Conservation (phyloP, 2,113 vertebrate genomes). For the Dunckerocampus dactyliophorus region DNA sequence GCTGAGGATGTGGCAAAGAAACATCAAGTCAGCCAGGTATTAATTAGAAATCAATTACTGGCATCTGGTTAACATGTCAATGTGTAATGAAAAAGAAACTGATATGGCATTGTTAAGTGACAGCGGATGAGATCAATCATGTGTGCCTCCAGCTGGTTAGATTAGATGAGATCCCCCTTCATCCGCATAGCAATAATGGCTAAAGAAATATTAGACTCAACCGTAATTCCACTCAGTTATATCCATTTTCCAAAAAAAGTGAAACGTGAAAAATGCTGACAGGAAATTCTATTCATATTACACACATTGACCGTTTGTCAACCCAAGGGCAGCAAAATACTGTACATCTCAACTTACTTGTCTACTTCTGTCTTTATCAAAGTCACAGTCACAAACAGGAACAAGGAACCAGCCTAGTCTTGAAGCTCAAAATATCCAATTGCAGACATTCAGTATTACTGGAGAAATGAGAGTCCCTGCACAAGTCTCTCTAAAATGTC, state of each 20-base stretch:
- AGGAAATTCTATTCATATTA: neutral
- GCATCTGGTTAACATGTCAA: neutral
- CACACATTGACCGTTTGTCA: neutral
- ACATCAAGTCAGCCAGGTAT: neutral
- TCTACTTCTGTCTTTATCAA: conserved; percentile 24
- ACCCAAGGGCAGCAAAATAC: conserved; percentile 1
- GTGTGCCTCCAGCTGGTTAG: conserved; percentile 2
- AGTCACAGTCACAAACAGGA: conserved; percentile 12
- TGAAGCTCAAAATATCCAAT: conserved; percentile 26
- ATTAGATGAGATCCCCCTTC: conserved; percentile 13
- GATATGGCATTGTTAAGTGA: conserved; percentile 27
- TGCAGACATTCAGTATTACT: conserved; percentile 17
- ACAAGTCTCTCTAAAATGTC: conserved; percentile 15
- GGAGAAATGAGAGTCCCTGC: conserved; percentile 17
- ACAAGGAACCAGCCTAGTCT: conserved; percentile 33
- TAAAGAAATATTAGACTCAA: neutral
- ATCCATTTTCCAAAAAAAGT: neutral
- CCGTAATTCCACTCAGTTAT: neutral
- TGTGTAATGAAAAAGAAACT: conserved; percentile 30
- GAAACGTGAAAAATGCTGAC: neutral
- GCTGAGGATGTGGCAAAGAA: neutral
- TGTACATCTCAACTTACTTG: conserved; percentile 22
- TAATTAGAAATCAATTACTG: neutral
- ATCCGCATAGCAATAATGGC: neutral
- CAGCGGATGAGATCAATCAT: conserved; percentile 34